A percentile compares a stretch with the other conserved stretches of the same genome.
Evolutionary conservation across 2,888 invertebrate species (phyloP).

Genomic region (Brenthis daphne): DNA sequence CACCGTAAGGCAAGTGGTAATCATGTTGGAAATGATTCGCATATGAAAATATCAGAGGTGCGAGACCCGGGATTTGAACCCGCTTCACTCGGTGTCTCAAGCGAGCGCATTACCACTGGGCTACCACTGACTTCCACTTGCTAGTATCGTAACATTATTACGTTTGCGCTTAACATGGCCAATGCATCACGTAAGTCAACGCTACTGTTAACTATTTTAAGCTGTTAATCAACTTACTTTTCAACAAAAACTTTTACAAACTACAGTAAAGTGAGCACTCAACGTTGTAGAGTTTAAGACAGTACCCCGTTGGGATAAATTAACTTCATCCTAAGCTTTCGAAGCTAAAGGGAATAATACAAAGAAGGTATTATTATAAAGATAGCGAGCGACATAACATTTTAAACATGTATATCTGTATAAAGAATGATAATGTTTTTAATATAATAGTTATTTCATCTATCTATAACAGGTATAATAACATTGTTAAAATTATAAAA

Average conservation of each 20-base stretch:
- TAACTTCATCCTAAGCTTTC: conserved; percentile 1
- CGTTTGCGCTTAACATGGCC: neutral
- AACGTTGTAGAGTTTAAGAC: conserved; percentile 10
- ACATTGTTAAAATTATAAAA: too few relatives aligned
- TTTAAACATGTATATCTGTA: neutral
- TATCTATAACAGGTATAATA: too few relatives aligned
- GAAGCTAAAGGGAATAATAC: neutral
- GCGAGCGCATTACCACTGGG: too few relatives aligned
- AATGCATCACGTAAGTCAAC: neutral
- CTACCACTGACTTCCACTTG: too few relatives aligned
- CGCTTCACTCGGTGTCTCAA: too few relatives aligned
- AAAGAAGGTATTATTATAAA: neutral
- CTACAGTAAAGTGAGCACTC: conserved; percentile 11
- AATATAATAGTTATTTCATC: too few relatives aligned
- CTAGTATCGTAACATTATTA: too few relatives aligned
- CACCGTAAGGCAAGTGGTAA: too few relatives aligned
- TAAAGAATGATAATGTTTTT: too few relatives aligned
- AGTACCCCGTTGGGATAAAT: conserved; percentile 11
- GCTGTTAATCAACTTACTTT: conserved; percentile 13
- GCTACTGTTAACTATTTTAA: neutral
- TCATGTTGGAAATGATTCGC: too few relatives aligned
- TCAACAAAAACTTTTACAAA: conserved; percentile 13
- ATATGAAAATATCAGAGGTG: too few relatives aligned
- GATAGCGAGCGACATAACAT: neutral
- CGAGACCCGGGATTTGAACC: too few relatives aligned